Base-by-base conservation (phyloP, 2,888 invertebrate species). In the Apamea sordens region DNA sequence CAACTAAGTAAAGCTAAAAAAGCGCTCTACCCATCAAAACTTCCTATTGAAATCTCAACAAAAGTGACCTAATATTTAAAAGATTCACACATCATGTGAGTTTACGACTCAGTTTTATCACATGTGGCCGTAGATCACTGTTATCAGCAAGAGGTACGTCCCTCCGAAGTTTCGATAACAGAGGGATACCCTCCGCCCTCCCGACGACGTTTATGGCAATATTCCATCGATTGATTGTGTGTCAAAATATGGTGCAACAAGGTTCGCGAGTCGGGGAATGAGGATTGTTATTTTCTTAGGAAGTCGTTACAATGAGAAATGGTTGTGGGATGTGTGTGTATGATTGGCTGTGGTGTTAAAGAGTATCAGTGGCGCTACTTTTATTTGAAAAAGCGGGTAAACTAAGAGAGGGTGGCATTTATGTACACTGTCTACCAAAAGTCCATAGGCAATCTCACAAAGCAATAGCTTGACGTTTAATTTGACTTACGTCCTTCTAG, bases 41-140 rank as follows among this genome's bases (percentile, higher is more conserved):
- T 21, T n/a, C 11, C 21, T 41, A 71, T 71, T 76, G 73, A 73
- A 70, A 47, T 67, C 44, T 44, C 65, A 64, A 77, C 79, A 80
- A 80, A 85, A 78, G 72, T 83, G 73, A 80, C 74, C 73, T 77
- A 63, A 74, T 79, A 79, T 83, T 80, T 71, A 85, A 88, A 85
- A 82, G 80, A 85, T 68, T 72, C 71, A 83, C 83, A 74, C 77
- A 85, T 76, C 69, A 78, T 24, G 32, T 69, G 32, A 76, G 69
- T 89, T 89, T 89, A 88, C 75, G 89, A 88, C 86, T 75, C 56
- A 59, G 74, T 82, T 85, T 87, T 85, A 83, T 88, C 80, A 77
- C 80, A 70, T 53, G 21, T 11, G 81, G 76, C 71, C 72, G 80
- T 89, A 88, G 75, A 89, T 89, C 89, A 88, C 79, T 71, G 80